Evolutionary conservation across 2,888 invertebrate genomes (phyloP), one percentile per base, ranked within the genome.

Genomic region (Cheilosia grossa): DNA sequence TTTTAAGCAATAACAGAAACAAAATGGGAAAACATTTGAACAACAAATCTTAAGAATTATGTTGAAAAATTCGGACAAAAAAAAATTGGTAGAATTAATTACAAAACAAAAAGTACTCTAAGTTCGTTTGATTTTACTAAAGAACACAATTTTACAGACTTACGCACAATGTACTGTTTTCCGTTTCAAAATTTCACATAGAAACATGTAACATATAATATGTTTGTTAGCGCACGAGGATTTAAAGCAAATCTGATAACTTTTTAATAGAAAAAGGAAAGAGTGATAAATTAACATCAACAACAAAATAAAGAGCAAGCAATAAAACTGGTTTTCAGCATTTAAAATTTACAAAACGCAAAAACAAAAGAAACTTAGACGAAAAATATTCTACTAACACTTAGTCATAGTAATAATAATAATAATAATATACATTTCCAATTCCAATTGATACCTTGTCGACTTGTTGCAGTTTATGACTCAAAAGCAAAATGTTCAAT

Each of bases 141-240:
- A 51, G 5, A 21, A 49, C 17, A 51, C 33, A 21, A 30, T 4
- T 67, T 79, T 58, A 30, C 56, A 64, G 10, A 63, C 51, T 33
- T 3, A 63, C 63, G 80, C 80, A 81, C 75, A 82, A 82, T 33
- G 64, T 67, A 70, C 54, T 30, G 42, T 24, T 58, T 59, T 61
- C 21, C 33, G 6, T 66, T 59, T 47, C 37, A 44, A 69, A 77
- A 63, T 58, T 58, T 47, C 13, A 19, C 27, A 74, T 1, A n/a
- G 30, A 33, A 77, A 58, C n/a, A 40, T 63, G 61, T 69, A 17
- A 5, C 19, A 64, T 47, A 9, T 42, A 21, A 59, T 61, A 30
- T 58, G 64, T 67, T 82, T 74, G 78, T 63, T 61, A 82, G 87
- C 88, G 87, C 88, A 87, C 75, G 85, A 79, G 86, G 87, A 87